phyloP scores from a whole-genome alignment of 2,888 invertebrate genomes.

The Cremastobaeus sp. region DNA sequence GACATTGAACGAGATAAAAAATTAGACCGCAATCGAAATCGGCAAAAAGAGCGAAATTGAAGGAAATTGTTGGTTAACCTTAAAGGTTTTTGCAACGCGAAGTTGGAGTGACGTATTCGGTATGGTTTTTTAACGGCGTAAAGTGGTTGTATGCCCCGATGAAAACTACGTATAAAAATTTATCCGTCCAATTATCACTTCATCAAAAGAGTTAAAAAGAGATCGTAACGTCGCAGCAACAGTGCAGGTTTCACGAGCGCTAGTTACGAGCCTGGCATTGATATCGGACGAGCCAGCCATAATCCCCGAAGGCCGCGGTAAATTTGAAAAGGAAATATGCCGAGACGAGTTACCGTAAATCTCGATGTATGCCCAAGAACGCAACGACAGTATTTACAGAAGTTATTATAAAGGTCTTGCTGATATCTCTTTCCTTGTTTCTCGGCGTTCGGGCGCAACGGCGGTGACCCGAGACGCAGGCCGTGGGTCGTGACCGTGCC shows the following conservation, averaged over 20 bases:
- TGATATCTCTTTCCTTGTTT: slow-evolving; percentile 58
- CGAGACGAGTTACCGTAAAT: slow-evolving; percentile 64
- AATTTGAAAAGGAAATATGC: slow-evolving; percentile 49
- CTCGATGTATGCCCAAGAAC: slow-evolving; percentile 59
- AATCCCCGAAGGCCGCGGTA: slow-evolving; percentile 43
- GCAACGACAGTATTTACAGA: slow-evolving; percentile 61
- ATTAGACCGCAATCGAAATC: too few relatives aligned
- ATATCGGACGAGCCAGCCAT: slow-evolving; percentile 24
- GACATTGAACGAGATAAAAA: too few relatives aligned
- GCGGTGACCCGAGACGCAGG: slow-evolving; percentile 72
- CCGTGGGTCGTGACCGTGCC: slow-evolving; percentile 70
- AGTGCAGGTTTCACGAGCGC: slow-evolving; percentile 1
- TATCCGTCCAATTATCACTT: slow-evolving; percentile 22
- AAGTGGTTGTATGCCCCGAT: too few relatives aligned
- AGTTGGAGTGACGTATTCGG: too few relatives aligned
- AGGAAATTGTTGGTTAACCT: too few relatives aligned
- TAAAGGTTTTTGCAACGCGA: too few relatives aligned
- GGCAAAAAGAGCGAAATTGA: too few relatives aligned
- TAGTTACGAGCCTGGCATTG: slow-evolving; percentile 40
- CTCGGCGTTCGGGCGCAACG: slow-evolving; percentile 46
- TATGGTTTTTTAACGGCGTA: too few relatives aligned
- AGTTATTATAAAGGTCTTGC: slow-evolving; percentile 70
- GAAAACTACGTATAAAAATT: slow-evolving; percentile 3
- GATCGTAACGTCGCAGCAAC: slow-evolving; percentile 3
- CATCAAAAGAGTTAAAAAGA: slow-evolving; percentile 10